Conservation (phyloP, 23 tunicate species). For the Trididemnum clinides region DNA sequence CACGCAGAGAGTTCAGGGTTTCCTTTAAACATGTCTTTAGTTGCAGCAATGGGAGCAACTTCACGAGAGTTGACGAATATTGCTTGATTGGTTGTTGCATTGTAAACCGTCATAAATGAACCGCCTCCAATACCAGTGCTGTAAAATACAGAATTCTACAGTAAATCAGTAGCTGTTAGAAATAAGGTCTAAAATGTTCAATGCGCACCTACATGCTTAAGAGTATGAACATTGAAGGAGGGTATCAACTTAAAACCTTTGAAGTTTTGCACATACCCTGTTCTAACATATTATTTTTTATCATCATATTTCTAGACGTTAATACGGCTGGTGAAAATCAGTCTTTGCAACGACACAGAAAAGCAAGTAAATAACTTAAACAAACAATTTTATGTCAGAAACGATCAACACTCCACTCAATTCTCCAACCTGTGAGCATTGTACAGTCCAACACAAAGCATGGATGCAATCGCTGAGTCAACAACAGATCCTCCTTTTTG, state of each 20-base stretch:
- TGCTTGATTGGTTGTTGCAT: conserved; percentile 63
- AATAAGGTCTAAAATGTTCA: no score
- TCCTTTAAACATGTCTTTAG: conserved; percentile 72
- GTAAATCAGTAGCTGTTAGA: background rate
- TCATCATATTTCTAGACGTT: no score
- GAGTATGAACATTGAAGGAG: no score
- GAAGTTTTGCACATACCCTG: no score
- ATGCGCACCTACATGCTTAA: no score
- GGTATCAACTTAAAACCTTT: no score
- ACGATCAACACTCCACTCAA: background rate
- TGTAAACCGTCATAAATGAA: conserved; percentile 75
- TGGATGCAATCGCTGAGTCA: conserved; percentile 92
- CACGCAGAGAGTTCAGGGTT: conserved; percentile 36
- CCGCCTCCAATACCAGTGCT: conserved; percentile 98
- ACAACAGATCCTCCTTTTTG: conserved; percentile 83
- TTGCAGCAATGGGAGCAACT: conserved; percentile 64
- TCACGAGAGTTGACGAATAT: conserved; percentile 79
- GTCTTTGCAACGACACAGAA: no score
- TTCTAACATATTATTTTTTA: no score
- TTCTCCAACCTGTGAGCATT: conserved; percentile 76
- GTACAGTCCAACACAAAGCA: conserved; percentile 86
- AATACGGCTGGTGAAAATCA: no score
- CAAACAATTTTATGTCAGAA: no score
- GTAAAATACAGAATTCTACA: conserved; percentile 3
- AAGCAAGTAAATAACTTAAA: no score